Conservation (phyloP, 92 coral and sea anemone species). For the Porites evermanni region DNA sequence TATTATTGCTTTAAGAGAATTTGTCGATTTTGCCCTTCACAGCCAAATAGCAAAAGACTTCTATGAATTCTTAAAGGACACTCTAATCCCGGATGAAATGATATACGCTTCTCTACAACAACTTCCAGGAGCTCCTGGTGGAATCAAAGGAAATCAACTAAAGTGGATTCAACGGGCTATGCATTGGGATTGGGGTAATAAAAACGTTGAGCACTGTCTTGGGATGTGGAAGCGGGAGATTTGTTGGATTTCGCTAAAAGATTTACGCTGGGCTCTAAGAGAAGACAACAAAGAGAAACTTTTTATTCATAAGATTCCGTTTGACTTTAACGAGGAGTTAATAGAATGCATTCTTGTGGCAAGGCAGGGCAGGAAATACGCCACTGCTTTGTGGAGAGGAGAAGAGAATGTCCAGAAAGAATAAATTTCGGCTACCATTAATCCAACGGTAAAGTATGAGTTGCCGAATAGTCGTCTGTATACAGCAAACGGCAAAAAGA, state of each 20-base stretch:
- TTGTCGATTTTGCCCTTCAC: background rate
- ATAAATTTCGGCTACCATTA: too few relatives aligned
- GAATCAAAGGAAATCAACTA: conserved; percentile 1
- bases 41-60: background rate
- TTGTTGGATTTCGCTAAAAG: conserved; percentile 37
- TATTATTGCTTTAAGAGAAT: background rate
- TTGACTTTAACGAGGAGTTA: too few relatives aligned
- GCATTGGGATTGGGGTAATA: background rate
- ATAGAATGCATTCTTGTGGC: too few relatives aligned
- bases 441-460: too few relatives aligned
- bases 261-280: conserved; percentile 42
- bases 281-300: too few relatives aligned
- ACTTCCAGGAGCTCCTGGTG: conserved; percentile 28
- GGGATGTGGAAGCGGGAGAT: conserved; percentile 31
- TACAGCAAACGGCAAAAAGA: too few relatives aligned
- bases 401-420: too few relatives aligned
- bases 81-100: conserved; percentile 1
- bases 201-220: background rate
- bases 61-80: background rate
- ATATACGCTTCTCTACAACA: conserved; percentile 26
- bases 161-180: conserved; percentile 22
- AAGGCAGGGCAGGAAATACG: too few relatives aligned
- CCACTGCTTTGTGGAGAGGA: too few relatives aligned
- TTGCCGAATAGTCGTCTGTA: too few relatives aligned
- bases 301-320: too few relatives aligned